Percentiles rank a stretch among this genome's conserved stretches.
Evolutionary conservation across 2,113 vertebrate genomes (phyloP).

Genomic region (Muntiacus muntjak): DNA sequence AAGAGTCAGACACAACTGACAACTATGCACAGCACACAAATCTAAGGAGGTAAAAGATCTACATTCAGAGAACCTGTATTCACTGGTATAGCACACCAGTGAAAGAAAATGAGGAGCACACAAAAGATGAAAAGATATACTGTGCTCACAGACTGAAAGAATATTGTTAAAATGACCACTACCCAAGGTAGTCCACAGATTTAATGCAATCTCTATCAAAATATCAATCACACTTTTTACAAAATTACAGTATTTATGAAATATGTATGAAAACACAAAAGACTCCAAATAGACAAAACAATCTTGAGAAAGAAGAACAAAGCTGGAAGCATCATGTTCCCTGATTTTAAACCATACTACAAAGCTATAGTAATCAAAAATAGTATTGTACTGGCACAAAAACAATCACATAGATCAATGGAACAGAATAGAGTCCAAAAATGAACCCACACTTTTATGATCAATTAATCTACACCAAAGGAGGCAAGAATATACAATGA

Average conservation of each 20-base stretch:
- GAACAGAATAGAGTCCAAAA: not conserved
- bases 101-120: not conserved
- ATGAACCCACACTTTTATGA: not conserved
- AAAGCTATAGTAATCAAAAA: not conserved
- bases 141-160: not conserved
- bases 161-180: not conserved
- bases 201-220: not conserved
- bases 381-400: not conserved
- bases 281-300: not conserved
- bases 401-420: not conserved
- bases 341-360: not conserved
- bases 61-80: not conserved
- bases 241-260: not conserved
- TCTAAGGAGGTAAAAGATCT: not conserved
- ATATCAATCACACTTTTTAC: not conserved
- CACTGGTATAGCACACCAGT: not conserved
- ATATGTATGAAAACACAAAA: not conserved
- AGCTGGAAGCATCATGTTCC: not conserved
- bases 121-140: not conserved
- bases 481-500: not conserved
- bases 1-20: not conserved
- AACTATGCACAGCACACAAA: not conserved
- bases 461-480: not conserved
- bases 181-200: not conserved
- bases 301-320: not conserved